Base-by-base conservation (phyloP, 2,113 vertebrate species). In the Polypterus senegalus region DNA sequence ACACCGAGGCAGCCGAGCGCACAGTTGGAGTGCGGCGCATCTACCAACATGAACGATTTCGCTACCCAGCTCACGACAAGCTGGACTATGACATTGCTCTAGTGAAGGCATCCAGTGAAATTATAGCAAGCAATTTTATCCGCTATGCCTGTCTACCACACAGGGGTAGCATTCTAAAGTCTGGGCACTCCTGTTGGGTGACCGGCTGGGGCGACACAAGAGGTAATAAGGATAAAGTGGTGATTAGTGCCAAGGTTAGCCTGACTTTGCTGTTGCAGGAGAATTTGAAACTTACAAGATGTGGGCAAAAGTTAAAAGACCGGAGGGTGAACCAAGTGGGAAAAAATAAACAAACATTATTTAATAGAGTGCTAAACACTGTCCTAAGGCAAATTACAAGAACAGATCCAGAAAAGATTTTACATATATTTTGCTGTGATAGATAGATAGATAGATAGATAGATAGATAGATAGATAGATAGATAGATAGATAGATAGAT, bases 71-170 rank as follows among this genome's bases (percentile, higher is more conserved):
- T 7, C 79, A 82, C 66, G 86, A 80, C 4, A 79, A 84, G 59
- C 74, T 86, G 70, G 81, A 86, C 65, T 83, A 80, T 2, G 85
- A 81, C 62, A 83, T 75, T 51, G 86, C 83, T 46, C 79, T 89
- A 71, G 79, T 85, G 57, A 88, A 81, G 64, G 74, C 87, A 0
- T 59, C 5, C 56, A 79, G 75, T 1, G 79, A 84, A 3, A 75
- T 83, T 65, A 7, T 61, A 59, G 73, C 83, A 7, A 86, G 71
- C 9, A 63, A 77, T 69, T 82, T 76, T 63, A 76, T 85, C 63
- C 70, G 68, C 69, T 86, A 77, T 57, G 79, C 81, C 70, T 87
- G 89, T 75, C 85, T 85, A 74, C 83, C 84, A 64, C 72, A 70
- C 74, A 87, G 73, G 69, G 79, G 79, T 70, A 79, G 64, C 65